Evolutionary conservation across 2,113 vertebrate genomes (phyloP), one percentile per base, ranked within the genome.

Genomic region (Maccullochella peelii): DNA sequence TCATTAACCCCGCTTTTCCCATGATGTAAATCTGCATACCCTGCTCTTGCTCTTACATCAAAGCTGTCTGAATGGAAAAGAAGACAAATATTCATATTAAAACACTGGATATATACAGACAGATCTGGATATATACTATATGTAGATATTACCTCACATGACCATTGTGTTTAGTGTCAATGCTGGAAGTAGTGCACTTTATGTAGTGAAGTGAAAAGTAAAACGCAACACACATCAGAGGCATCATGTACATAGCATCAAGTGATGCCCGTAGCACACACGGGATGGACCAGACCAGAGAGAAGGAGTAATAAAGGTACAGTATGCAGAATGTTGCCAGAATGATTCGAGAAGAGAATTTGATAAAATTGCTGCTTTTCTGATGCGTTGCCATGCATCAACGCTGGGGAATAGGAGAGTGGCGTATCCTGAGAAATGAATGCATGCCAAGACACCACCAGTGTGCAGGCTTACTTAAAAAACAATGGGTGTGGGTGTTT

Each of bases 1-100:
- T 85, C n/a, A 78, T 86, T 83, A 80, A 81, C 42, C 25, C 61
- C n/a, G 11, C 15, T 66, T 77, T 40, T 68, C 7, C 38, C 72
- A 40, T 15, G 63, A 47, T 61, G 69, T 54, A 61, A 72, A 69
- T 42, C 10, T 63, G 18, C 30, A 59, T 23, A 47, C 27, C 5
- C 36, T 42, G 27, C 66, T 70, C 27, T 33, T 4, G 1, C 40
- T 73, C 9, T 62, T 9, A 65, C 4, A 68, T 75, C 27, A 75
- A 82, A 73, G 49, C 18, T 38, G 61, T 55, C 40, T 66, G 5
- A 65, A 57, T 30, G 25, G 42, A 81, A 50, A 1, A 50, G 10
- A 65, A 40, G 23, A 75, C 20, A 66, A 50, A 61, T 27, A 79
- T 50, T 68, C 42, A 30, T 36, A 20, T n/a, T 18, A 20, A 42